phyloP scores from a whole-genome alignment of 2,797 vertebrate species.

The Pipistrellus nathusii region DNA sequence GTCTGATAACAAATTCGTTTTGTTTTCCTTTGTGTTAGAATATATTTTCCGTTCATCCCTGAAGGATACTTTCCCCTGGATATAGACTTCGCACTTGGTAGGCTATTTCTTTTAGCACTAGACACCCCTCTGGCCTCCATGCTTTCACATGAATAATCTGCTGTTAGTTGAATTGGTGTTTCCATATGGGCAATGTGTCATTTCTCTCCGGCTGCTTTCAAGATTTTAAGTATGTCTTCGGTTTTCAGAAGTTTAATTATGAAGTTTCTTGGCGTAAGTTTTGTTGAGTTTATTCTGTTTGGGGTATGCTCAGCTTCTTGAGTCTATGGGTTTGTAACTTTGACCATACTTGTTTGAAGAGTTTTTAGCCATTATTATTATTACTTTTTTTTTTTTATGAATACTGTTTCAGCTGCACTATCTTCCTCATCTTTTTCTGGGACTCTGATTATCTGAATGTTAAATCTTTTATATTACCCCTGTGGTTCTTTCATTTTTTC shows the following conservation, averaged over 20 bases:
- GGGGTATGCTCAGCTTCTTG: neutral
- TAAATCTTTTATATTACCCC: neutral
- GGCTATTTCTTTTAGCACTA: neutral
- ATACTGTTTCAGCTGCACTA: neutral
- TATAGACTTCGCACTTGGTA: neutral
- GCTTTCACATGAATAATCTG: neutral
- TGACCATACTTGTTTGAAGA: neutral
- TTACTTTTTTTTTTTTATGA: neutral
- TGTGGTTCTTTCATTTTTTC: neutral
- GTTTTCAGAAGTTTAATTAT: constrained; percentile 42
- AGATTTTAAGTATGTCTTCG: neutral
- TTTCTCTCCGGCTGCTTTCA: neutral
- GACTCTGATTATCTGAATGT: neutral
- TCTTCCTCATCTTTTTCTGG: neutral
- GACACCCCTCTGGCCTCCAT: neutral
- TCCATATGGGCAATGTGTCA: neutral
- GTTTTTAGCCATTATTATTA: neutral
- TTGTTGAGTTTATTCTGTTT: neutral
- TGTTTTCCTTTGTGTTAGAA: constrained; percentile 13
- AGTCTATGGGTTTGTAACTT: neutral
- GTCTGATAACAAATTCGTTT: neutral
- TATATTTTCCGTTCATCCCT: neutral
- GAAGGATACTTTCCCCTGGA: neutral
- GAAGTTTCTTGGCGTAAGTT: neutral
- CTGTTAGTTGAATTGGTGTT: neutral